Conservation (phyloP, 2,113 vertebrate genomes). For the Chloropsis hardwickii region DNA sequence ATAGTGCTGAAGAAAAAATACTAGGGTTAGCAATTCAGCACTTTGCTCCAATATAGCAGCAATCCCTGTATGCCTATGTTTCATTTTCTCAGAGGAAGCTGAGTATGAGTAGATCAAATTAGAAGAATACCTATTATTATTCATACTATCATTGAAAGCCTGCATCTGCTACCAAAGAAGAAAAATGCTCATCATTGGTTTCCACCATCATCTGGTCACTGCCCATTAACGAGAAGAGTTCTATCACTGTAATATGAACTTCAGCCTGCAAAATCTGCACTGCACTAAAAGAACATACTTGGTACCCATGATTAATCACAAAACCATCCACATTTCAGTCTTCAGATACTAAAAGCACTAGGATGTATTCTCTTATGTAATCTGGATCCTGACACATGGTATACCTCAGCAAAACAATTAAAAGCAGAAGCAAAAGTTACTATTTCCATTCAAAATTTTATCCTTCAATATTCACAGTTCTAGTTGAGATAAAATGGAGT, state of each 20-base stretch:
- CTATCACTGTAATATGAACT: neutral
- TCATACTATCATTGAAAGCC: neutral
- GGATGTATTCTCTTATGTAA: neutral
- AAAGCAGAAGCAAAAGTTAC: neutral
- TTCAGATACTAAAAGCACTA: neutral
- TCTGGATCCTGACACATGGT: neutral
- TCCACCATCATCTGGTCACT: neutral
- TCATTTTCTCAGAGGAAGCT: neutral
- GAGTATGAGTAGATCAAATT: neutral
- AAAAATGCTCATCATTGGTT: neutral
- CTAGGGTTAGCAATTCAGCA: neutral
- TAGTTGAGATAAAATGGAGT: neutral
- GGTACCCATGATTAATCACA: neutral
- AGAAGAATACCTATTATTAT: neutral
- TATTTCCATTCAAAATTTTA: neutral
- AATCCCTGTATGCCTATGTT: neutral
- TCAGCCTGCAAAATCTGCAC: neutral
- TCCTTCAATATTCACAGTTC: neutral
- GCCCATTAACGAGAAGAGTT: neutral
- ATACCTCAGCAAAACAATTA: neutral
- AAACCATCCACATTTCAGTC: neutral
- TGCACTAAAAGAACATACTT: rapidly evolving
- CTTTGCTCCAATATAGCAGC: neutral
- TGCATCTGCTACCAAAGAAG: neutral
- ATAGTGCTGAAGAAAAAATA: neutral